A percentile compares a stretch with the other conserved stretches of the same genome.
These are phyloP conservation scores for Lordiphosa mommai DNA, from an alignment of 1,140 invertebrate species.

Conservation along the genomic window DNA sequence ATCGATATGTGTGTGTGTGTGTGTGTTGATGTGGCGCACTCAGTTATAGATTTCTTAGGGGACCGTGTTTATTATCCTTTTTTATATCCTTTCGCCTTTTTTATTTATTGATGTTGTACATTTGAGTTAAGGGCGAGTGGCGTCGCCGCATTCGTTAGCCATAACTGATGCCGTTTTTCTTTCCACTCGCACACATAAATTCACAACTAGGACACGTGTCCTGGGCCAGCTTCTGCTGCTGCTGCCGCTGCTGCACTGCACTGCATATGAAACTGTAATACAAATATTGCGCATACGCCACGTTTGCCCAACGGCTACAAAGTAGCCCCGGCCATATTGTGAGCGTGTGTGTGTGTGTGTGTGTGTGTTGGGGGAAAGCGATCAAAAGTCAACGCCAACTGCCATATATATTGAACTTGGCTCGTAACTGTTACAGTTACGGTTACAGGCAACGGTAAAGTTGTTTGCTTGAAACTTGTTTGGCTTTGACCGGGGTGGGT, in stretches of 20 bases:
- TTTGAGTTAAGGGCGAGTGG: constrained; percentile 67
- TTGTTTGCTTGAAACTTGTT: constrained; percentile 50
- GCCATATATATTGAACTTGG: constrained; percentile 59
- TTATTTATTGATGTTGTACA: constrained; percentile 77
- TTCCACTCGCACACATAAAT: constrained; percentile 13
- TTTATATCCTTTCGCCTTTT: constrained; percentile 58
- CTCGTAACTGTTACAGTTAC: constrained; percentile 42
- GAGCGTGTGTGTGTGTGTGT: neutral
- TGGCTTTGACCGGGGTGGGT: constrained; percentile 2
- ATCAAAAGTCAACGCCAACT: constrained; percentile 70
- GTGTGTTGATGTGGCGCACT: constrained; percentile 60
- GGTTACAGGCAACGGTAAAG: constrained; percentile 40
- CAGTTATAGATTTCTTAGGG: constrained; percentile 75
- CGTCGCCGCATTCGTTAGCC: constrained; percentile 70
- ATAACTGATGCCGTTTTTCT: constrained; percentile 71
- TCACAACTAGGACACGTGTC: constrained; percentile 37
- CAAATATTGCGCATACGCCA: constrained; percentile 74
- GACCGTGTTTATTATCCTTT: constrained; percentile 74
- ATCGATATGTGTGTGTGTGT: constrained; percentile 32
- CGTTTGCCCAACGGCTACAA: constrained; percentile 38
- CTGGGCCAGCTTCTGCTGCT: constrained; percentile 15
- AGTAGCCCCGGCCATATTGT: constrained; percentile 14
- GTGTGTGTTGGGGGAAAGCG: constrained; percentile 27
- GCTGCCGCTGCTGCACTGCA: constrained; percentile 4
- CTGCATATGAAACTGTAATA: constrained; percentile 66